A percentile compares a stretch with the other conserved stretches of the same genome.
These are phyloP conservation scores for Brachionus asplanchnoidis DNA, from an alignment of 1,140 invertebrate genomes.

Conservation along the genomic window DNA sequence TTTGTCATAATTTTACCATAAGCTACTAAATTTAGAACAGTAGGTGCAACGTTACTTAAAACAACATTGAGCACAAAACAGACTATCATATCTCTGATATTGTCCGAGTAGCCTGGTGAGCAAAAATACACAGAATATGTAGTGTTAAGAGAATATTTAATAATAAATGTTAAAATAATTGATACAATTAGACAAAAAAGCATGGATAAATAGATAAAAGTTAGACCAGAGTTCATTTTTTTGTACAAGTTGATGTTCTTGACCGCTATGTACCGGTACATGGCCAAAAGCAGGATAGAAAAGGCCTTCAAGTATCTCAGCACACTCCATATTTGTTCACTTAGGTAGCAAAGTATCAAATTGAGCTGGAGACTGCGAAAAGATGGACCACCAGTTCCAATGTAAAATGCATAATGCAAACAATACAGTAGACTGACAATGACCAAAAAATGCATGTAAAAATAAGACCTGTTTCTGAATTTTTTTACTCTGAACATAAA, in stretches of 20 bases:
- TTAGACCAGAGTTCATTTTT: not conserved
- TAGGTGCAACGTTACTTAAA: not conserved
- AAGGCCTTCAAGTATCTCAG: not conserved
- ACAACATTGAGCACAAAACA: not conserved
- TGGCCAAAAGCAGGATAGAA: constrained; percentile 1
- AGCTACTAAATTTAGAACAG: not conserved
- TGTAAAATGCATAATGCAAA: not conserved
- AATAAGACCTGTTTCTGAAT: not conserved
- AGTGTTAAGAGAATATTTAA: constrained; percentile 3
- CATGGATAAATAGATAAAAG: not conserved
- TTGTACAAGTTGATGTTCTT: constrained; percentile 3
- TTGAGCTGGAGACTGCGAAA: not conserved
- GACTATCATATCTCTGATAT: not conserved
- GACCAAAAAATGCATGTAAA: not conserved
- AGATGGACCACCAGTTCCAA: not conserved
- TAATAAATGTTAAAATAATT: not conserved
- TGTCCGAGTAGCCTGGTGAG: not conserved
- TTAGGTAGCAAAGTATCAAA: not conserved
- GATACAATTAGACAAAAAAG: not conserved
- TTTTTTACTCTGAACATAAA: not conserved
- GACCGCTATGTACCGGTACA: constrained; percentile 18
- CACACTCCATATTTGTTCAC: not conserved
- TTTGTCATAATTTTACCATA: not conserved
- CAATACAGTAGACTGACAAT: not conserved
- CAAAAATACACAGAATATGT: constrained; percentile 2